Conservation (phyloP, 2,888 invertebrate species). For the Neelides folsomi region DNA sequence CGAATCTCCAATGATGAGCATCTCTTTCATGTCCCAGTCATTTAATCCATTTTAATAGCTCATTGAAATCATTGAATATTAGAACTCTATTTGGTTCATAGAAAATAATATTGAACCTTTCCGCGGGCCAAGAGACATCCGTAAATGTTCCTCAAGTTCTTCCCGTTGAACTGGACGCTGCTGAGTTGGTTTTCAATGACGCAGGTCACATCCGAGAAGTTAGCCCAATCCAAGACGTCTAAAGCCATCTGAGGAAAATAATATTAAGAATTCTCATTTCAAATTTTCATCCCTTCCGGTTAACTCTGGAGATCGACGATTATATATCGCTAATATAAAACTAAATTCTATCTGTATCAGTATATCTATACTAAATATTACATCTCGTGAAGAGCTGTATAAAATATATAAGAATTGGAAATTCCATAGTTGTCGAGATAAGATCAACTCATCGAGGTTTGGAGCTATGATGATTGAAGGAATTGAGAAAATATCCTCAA, state of each 20-base stretch:
- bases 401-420: too few relatives aligned
- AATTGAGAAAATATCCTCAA: too few relatives aligned
- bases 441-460: too few relatives aligned
- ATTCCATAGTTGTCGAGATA: too few relatives aligned
- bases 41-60: too few relatives aligned
- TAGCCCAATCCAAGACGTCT: conserved; percentile 78
- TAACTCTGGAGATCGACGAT: background rate
- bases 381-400: too few relatives aligned
- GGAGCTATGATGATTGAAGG: too few relatives aligned
- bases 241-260: conserved; percentile 57
- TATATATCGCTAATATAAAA: too few relatives aligned
- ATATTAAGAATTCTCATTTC: background rate
- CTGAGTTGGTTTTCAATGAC: conserved; percentile 29
- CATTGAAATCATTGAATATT: background rate
- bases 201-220: conserved; percentile 37
- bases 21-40: background rate
- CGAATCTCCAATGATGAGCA: background rate
- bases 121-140: conserved; percentile 30
- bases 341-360: too few relatives aligned
- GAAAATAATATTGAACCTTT: conserved; percentile 19
- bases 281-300: conserved; percentile 1
- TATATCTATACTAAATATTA: too few relatives aligned
- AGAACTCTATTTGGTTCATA: background rate
- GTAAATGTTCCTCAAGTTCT: conserved; percentile 24
- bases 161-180: conserved; percentile 27